A percentile compares a stretch with the other conserved stretches of the same genome.
phyloP scores from a whole-genome alignment of 2,113 vertebrate genomes.

The Hucho hucho region DNA sequence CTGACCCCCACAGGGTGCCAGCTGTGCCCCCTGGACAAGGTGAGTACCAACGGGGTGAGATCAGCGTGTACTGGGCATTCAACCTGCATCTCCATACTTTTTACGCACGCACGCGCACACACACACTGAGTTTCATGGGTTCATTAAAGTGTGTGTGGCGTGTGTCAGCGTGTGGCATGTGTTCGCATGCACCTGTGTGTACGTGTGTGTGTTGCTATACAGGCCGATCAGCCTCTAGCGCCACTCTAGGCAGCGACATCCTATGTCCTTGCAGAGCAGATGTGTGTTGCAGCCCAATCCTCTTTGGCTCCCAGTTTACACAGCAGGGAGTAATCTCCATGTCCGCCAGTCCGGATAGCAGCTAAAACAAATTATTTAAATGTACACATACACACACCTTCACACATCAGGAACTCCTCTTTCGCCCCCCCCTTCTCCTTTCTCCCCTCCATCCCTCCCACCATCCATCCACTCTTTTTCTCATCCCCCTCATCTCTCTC shows the following conservation, averaged over 20 bases:
- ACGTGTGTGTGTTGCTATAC: background rate
- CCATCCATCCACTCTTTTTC: background rate
- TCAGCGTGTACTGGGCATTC: background rate
- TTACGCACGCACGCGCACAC: no score
- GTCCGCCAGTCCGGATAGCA: background rate
- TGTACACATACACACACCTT: background rate
- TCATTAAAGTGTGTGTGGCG: background rate
- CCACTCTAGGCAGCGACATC: no score
- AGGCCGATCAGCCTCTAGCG: constrained; percentile 5
- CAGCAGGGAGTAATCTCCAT: constrained; percentile 12
- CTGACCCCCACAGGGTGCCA: constrained; percentile 76
- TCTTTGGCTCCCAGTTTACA: constrained; percentile 16
- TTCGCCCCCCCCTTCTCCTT: background rate
- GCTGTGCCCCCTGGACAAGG: constrained; percentile 80
- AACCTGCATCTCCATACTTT: background rate
- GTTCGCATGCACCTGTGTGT: background rate
- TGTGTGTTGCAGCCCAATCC: constrained; percentile 24
- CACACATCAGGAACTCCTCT: background rate
- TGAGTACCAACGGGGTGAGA: constrained; percentile 57
- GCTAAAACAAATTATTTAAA: background rate
- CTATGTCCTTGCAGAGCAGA: constrained; percentile 13
- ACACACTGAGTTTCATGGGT: background rate
- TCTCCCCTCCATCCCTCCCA: background rate
- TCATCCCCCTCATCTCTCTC: background rate
- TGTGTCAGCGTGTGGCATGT: constrained; percentile 8